These are phyloP conservation scores for Teleogryllus occipitalis DNA, from an alignment of 1,140 invertebrate species.

Conservation along the genomic window DNA sequence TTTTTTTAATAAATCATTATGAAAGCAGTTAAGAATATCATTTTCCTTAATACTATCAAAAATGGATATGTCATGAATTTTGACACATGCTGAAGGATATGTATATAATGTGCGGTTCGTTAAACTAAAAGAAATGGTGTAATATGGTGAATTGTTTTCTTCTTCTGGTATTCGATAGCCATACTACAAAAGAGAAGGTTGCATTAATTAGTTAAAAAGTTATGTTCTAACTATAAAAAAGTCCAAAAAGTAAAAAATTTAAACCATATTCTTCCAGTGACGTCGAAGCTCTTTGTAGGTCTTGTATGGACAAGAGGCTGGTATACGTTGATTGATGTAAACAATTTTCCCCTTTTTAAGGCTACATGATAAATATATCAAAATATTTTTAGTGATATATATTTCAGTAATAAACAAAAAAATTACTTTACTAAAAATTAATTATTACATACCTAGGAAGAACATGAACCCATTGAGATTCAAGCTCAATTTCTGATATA, in stretches of 20 bases:
- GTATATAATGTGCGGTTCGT: not conserved
- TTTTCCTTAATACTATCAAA: not conserved
- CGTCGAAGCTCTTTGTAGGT: slow-evolving; percentile 40
- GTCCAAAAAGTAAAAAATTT: not conserved
- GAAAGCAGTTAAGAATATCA: not conserved
- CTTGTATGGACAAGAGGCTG: slow-evolving; percentile 34
- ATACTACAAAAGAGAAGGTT: not conserved
- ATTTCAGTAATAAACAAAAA: not conserved
- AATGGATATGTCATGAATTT: not conserved
- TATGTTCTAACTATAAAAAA: not conserved
- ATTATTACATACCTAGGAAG: not conserved
- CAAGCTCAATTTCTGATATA: not conserved
- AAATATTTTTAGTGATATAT: slow-evolving; percentile 10
- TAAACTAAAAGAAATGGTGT: not conserved
- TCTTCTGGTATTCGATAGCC: not conserved
- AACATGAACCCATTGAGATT: not conserved
- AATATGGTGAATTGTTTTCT: not conserved
- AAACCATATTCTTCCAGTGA: slow-evolving; percentile 44
- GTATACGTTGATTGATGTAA: slow-evolving; percentile 32
- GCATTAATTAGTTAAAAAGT: too few relatives aligned
- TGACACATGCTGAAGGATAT: not conserved
- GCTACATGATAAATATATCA: slow-evolving; percentile 30
- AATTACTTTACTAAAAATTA: not conserved
- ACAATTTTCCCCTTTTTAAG: slow-evolving; percentile 37
- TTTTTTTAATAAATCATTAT: not conserved